Evolutionary conservation across 2,888 invertebrate species (phyloP), one percentile per base, ranked within the genome.

Genomic region (Pandemis cinnamomeana): DNA sequence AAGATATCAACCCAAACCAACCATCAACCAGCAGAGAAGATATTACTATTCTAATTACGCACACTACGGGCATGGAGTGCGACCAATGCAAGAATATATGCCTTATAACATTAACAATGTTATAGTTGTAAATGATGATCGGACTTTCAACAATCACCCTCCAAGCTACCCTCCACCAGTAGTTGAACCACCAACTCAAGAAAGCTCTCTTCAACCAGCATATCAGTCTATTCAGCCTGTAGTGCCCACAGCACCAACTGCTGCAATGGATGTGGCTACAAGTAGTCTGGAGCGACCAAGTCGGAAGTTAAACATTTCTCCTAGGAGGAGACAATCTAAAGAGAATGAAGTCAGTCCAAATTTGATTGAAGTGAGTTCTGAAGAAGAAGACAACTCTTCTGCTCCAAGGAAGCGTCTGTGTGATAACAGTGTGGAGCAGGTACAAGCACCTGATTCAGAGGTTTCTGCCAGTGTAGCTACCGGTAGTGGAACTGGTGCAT

Each of bases 331-430:
- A 75, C 89, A 89, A 44, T 91, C 93, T 13, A 91, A 89, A 81
- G 93, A 92, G 75, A 89, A 83, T 83, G 89, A 89, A 77, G 76
- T 76, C 51, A 82, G 84, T 79, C 78, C 87, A 67, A 89, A 88
- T 85, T 84, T 88, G 71, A 94, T 94, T 81, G 94, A 93, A 85
- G 89, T 94, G 2, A 94, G 94, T 81, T 94, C 94, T 64, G 94
- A 94, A 78, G 94, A 94, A 71, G 94, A 94, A 80, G 94, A 94
- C 53, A 87, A 89, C 83, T 80, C 80, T 36, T 78, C 84, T 44
- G 77, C 79, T 42, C 88, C 89, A n/a, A 87, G 86, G 77, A 91
- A 89, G 76, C 88, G 86, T 71, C 88, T 82, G 73, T 83, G 85
- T 81, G 87, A 88, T 44, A 87, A 79, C 80, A 84, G 82, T 76